phyloP scores from a whole-genome alignment of 2,888 invertebrate species.

The Pediacus dermestoides region DNA sequence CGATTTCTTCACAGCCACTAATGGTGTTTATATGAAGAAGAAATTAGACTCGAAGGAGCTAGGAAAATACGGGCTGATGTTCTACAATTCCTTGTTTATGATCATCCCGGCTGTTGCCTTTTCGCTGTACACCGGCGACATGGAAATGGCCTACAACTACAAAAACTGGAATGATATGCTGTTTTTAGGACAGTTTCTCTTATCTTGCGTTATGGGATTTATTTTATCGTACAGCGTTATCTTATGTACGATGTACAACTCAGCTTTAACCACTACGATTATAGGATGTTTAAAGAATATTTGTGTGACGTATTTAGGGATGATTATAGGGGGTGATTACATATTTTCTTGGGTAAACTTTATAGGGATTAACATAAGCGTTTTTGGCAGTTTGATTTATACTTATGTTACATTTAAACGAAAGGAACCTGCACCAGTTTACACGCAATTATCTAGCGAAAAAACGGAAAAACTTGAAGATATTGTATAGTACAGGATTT shows the following conservation, averaged over 20 bases:
- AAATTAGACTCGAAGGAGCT: conserved; percentile 91
- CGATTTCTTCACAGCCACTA: conserved; percentile 93
- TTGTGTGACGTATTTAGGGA: conserved; percentile 94
- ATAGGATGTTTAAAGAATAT: conserved; percentile 98
- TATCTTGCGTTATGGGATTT: conserved; percentile 97
- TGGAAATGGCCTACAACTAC: conserved; percentile 63
- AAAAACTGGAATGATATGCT: conserved; percentile 69
- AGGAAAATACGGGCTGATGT: conserved; percentile 90
- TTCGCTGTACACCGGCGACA: conserved; percentile 73
- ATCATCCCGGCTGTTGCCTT: conserved; percentile 68
- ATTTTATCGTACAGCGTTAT: conserved; percentile 92
- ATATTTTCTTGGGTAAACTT: conserved; percentile 93
- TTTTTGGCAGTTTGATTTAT: conserved; percentile 78
- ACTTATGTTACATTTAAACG: conserved; percentile 81
- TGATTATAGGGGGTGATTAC: conserved; percentile 98
- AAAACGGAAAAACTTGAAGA: conserved; percentile 44
- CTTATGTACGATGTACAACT: conserved; percentile 93
- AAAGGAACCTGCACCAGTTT: conserved; percentile 47
- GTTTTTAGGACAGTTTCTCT: conserved; percentile 76
- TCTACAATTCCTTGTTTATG: conserved; percentile 90
- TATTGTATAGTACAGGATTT: conserved; percentile 44
- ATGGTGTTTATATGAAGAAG: conserved; percentile 95
- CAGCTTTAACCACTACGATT: conserved; percentile 97
- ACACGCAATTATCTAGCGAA: conserved; percentile 39
- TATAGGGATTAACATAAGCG: conserved; percentile 92